Evolutionary conservation across 2,113 vertebrate genomes (phyloP).

Genomic region (Isichthys henryi): DNA sequence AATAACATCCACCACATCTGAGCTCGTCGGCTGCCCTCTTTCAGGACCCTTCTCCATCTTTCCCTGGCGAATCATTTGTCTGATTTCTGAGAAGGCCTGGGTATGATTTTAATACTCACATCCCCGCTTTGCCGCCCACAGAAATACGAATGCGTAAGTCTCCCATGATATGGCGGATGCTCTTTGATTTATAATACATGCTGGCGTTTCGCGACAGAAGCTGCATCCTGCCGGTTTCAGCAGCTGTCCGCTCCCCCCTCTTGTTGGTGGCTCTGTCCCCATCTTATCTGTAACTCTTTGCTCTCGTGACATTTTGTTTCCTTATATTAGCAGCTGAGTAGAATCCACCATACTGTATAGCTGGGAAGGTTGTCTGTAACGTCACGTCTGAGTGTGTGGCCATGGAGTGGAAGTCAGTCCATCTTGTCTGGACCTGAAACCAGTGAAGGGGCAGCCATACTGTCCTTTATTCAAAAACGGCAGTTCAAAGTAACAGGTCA

Average conservation of each 20-base stretch:
- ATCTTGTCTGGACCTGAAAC: not conserved
- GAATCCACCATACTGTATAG: constrained; percentile 1
- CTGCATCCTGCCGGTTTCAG: not conserved
- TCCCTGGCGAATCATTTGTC: not conserved
- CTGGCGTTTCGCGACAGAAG: not conserved
- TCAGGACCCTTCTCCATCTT: not conserved
- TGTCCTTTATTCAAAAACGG: not conserved
- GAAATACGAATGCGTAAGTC: not conserved
- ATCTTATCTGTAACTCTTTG: not conserved
- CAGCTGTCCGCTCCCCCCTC: not conserved
- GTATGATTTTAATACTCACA: not conserved
- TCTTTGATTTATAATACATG: constrained; percentile 1
- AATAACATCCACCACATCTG: not conserved
- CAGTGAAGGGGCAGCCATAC: not conserved
- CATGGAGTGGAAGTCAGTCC: not conserved
- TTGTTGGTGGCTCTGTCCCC: not conserved
- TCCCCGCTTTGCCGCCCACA: not conserved
- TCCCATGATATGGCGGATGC: not conserved
- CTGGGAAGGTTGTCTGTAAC: not conserved
- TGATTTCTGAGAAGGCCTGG: not conserved
- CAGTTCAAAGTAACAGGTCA: not conserved
- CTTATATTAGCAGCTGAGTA: not conserved
- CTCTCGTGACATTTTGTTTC: not conserved
- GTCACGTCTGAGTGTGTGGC: not conserved
- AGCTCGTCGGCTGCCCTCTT: not conserved